Percentiles rank a stretch among this genome's conserved stretches.
phyloP scores from a whole-genome alignment of 2,113 vertebrate genomes.

The Sardina pilchardus region DNA sequence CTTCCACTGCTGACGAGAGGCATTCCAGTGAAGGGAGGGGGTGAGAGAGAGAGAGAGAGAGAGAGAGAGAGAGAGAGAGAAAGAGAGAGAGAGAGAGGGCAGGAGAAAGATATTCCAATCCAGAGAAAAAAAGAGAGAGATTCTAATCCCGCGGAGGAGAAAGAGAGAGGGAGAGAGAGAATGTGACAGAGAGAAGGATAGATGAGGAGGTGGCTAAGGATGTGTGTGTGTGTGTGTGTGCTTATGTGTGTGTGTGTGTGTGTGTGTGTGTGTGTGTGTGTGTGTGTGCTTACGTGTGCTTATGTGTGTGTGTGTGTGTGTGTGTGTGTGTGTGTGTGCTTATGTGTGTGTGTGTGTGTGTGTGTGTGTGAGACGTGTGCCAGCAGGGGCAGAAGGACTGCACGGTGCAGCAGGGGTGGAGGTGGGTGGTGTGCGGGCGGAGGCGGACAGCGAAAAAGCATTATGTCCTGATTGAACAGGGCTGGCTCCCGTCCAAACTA shows the following conservation, averaged over 20 bases:
- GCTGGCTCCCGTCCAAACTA: slow-evolving; percentile 74
- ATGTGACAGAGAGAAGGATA: background rate
- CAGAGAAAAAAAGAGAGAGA: background rate
- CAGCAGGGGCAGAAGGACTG: background rate
- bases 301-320: background rate
- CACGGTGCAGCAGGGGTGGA: background rate
- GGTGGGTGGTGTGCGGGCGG: background rate
- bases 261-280: background rate
- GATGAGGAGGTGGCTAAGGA: background rate
- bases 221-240: background rate
- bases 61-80: background rate
- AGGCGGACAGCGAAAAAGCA: slow-evolving; percentile 59
- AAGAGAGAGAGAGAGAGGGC: background rate
- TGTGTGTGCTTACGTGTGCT: no score
- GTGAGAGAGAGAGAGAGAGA: background rate
- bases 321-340: background rate
- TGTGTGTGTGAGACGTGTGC: background rate
- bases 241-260: slow-evolving; percentile 2
- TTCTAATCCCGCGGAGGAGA: background rate
- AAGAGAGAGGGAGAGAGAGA: slow-evolving; percentile 21
- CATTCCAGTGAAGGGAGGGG: background rate
- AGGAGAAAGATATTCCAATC: background rate
- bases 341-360: background rate
- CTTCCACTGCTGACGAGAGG: slow-evolving; percentile 12
- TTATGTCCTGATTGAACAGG: slow-evolving; percentile 69